phyloP scores from a whole-genome alignment of 2,113 vertebrate genomes.

The Sigmodon hispidus region DNA sequence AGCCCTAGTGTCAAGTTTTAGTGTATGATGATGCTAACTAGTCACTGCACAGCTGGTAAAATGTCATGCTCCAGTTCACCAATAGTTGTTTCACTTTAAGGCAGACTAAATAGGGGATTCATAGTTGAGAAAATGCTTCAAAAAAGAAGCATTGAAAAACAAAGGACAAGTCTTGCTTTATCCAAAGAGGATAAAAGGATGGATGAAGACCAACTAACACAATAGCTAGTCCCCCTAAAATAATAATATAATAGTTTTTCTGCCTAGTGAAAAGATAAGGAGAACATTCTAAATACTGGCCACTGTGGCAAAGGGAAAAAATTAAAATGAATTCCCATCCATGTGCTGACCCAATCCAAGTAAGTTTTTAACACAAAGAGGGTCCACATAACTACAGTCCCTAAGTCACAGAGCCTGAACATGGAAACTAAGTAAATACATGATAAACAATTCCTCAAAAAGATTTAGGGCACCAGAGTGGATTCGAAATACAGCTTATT shows the following conservation, averaged over 20 bases:
- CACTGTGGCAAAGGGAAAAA: not conserved
- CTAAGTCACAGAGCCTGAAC: not conserved
- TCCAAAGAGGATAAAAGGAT: not conserved
- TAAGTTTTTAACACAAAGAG: not conserved
- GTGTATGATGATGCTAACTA: conserved; percentile 41
- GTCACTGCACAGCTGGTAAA: conserved; percentile 31
- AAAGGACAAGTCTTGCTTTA: not conserved
- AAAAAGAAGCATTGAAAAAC: conserved; percentile 48
- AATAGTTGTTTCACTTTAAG: conserved; percentile 40
- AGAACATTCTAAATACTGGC: not conserved
- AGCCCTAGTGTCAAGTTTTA: conserved; percentile 57
- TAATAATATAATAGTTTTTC: not conserved
- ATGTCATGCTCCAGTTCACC: not conserved
- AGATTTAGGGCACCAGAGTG: not conserved
- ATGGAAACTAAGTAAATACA: not conserved
- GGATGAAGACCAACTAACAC: not conserved
- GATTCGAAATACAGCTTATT: not conserved
- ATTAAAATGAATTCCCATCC: not conserved
- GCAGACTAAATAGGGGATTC: conserved; percentile 19
- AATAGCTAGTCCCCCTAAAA: conserved; percentile 19
- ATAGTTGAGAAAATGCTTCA: conserved; percentile 13
- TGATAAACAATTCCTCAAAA: not conserved
- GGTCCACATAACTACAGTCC: not conserved
- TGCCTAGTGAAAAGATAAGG: not conserved
- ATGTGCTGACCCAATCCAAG: not conserved